Base-by-base conservation (phyloP, 2,113 vertebrate genomes). In the Paratilapia polleni region DNA sequence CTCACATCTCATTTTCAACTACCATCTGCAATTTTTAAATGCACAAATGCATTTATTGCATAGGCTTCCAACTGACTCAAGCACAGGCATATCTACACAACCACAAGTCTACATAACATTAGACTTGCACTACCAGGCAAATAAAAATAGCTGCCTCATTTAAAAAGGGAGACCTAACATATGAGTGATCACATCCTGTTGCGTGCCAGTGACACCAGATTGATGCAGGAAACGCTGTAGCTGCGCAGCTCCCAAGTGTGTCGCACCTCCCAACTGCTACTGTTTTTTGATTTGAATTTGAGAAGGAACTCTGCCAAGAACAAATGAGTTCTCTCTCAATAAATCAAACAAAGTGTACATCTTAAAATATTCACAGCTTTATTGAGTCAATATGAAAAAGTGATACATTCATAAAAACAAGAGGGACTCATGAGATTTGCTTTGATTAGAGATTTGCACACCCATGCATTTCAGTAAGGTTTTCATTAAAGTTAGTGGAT, bases 301-400 rank as follows among this genome's bases (percentile, higher is more conserved):
- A n/a, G 26, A 54, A 73, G 47, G 20, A 54, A 34, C 47, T 73
- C 47, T 54, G 6, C 47, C 11, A 1, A 52, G 17, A 52, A 31
- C 17, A 8, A 2, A 2, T 20, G 0, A 52, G 49, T 5, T 70
- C 26, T 2, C 66, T 66, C 26, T 22, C 17, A 57, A n/a, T 38
- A 47, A 20, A 14, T 41, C 14, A 20, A 66, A 82, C 14, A 20
- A 66, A 82, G 80, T 56, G 31, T 6, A 14, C 66, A 68, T 77
- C 6, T 80, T 56, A 87, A 89, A 84, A 87, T 66, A 78, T 88
- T 96, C 94, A 96, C 93, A 96, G 95, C 91, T 96, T 96, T 96
- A 96, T 96, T 96, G 78, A 80, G 89, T 91, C 82, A 75, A 91
- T 89, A 89, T 73, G 26, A 92, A 93, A 94, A 87, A 83, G 88